These are phyloP conservation scores for Cygnus olor DNA, from an alignment of 2,797 vertebrate species.

Conservation along the genomic window DNA sequence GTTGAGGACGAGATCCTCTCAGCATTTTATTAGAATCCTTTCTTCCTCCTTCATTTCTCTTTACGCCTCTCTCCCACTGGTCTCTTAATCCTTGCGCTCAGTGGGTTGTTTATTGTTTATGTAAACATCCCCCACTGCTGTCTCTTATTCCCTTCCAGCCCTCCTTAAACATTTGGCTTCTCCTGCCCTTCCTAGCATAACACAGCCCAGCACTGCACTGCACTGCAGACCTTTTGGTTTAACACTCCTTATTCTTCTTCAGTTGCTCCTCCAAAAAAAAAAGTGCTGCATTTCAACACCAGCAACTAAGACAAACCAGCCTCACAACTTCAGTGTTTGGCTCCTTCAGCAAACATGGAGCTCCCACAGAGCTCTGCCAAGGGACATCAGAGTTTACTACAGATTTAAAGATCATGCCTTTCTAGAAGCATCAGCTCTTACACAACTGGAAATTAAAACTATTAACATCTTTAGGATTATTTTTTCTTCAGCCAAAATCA, in stretches of 20 bases:
- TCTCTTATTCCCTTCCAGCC: neutral
- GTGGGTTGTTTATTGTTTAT: conserved; percentile 20
- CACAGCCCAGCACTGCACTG: neutral
- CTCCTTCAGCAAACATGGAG: neutral
- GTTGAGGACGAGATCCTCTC: neutral
- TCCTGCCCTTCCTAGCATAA: neutral
- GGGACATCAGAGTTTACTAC: neutral
- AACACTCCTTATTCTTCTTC: neutral
- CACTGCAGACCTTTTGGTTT: neutral
- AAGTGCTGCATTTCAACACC: neutral
- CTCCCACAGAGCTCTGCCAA: neutral
- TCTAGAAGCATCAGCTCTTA: neutral
- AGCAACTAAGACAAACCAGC: neutral
- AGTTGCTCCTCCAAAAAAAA: neutral
- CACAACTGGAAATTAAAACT: neutral
- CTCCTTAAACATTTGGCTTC: neutral
- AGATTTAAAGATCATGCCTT: neutral
- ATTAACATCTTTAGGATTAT: neutral
- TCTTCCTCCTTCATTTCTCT: neutral
- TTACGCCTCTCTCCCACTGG: neutral
- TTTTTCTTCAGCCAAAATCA: neutral
- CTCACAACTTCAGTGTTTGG: neutral
- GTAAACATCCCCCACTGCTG: neutral
- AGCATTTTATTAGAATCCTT: neutral
- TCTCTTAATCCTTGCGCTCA: conserved; percentile 23